Percentiles rank a stretch among this genome's conserved stretches.
Evolutionary conservation across 2,113 vertebrate genomes (phyloP).

Genomic region (Rousettus leschenaultii): DNA sequence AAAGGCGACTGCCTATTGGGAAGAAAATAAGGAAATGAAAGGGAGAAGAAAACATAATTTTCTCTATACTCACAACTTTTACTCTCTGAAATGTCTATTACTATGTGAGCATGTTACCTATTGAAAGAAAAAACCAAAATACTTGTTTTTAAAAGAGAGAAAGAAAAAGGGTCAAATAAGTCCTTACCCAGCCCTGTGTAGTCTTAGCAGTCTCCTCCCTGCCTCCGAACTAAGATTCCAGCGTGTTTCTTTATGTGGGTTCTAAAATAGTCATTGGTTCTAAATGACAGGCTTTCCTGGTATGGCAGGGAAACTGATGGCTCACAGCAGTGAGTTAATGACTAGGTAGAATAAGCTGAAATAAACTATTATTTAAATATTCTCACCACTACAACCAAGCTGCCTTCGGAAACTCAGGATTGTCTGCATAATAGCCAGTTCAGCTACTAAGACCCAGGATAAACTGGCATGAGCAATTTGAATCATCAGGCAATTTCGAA

Average conservation of each 20-base stretch:
- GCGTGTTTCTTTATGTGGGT: neutral
- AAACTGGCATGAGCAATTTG: neutral
- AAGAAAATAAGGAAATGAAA: neutral
- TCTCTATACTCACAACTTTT: neutral
- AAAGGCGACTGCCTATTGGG: neutral
- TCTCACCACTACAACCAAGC: constrained; percentile 17
- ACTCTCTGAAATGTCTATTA: neutral
- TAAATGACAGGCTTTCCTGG: constrained; percentile 39
- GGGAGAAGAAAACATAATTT: neutral
- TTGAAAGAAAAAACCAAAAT: neutral
- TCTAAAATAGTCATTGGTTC: neutral
- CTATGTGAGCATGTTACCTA: neutral
- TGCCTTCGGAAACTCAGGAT: neutral
- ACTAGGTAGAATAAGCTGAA: neutral
- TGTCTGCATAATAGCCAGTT: constrained; percentile 41
- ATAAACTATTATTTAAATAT: constrained; percentile 54
- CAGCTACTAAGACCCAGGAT: neutral
- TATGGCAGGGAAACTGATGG: neutral
- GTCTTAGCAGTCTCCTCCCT: neutral
- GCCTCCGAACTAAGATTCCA: neutral
- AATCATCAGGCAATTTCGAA: constrained; percentile 4
- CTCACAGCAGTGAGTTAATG: constrained; percentile 42
- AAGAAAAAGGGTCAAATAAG: neutral
- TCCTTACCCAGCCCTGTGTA: neutral
- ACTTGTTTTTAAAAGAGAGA: neutral